A percentile compares a stretch with the other conserved stretches of the same genome.
Evolutionary conservation across 1,140 invertebrate genomes (phyloP).

Genomic region (Laupala kohalensis): DNA sequence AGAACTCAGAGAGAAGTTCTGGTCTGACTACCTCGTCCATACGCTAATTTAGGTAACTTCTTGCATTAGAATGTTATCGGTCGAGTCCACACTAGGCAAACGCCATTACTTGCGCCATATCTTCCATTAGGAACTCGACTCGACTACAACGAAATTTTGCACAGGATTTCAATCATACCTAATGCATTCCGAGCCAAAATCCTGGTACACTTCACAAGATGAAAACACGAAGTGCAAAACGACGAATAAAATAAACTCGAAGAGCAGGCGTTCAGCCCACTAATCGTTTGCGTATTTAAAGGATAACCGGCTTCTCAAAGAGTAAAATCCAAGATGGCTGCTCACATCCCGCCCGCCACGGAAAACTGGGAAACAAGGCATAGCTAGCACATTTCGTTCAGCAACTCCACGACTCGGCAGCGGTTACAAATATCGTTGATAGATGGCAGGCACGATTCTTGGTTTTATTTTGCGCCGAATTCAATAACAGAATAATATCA

Average conservation of each 20-base stretch:
- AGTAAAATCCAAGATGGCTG: slow-evolving; percentile 32
- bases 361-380: slow-evolving; percentile 27
- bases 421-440: slow-evolving; percentile 1
- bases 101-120: slow-evolving; percentile 26
- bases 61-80: background rate
- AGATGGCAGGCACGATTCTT: slow-evolving; percentile 1
- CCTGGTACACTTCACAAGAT: slow-evolving; percentile 13
- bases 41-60: background rate
- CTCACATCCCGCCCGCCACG: slow-evolving; percentile 31
- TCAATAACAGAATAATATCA: no score
- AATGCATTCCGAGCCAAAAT: slow-evolving; percentile 26
- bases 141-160: slow-evolving; percentile 24
- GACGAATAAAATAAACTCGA: background rate
- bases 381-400: slow-evolving; percentile 13
- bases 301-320: slow-evolving; percentile 27
- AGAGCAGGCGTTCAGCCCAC: slow-evolving; percentile 3
- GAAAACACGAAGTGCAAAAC: slow-evolving; percentile 1
- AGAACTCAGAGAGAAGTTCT: background rate
- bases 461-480: no score
- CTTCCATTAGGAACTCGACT: slow-evolving; percentile 25
- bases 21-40: background rate
- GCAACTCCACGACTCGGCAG: slow-evolving; percentile 4
- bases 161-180: slow-evolving; percentile 27
- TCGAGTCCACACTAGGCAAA: slow-evolving; percentile 22
- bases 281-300: slow-evolving; percentile 15